A percentile compares a stretch with the other conserved stretches of the same genome.
Conservation (phyloP, 2,797 vertebrate species). For the Knipowitschia caucasica region DNA sequence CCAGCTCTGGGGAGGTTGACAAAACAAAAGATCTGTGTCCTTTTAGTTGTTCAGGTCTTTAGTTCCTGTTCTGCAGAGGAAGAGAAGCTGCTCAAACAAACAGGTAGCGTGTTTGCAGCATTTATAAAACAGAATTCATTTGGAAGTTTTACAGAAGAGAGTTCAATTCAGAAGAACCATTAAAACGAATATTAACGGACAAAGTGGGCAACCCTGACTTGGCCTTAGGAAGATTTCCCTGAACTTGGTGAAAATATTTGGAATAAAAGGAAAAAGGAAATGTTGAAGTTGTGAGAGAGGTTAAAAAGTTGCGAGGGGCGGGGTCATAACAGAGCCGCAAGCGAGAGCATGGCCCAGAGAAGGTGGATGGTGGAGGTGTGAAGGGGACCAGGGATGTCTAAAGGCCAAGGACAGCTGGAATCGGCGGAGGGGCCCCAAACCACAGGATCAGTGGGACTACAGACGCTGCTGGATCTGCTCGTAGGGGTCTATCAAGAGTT, state of each 20-base stretch:
- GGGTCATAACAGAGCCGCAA: not conserved
- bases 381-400: constrained; percentile 67
- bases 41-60: constrained; percentile 21
- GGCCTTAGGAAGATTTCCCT: not conserved
- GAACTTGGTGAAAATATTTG: too few species aligned
- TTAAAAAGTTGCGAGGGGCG: not conserved
- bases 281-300: not conserved
- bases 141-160: not conserved
- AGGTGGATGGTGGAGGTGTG: constrained; percentile 11
- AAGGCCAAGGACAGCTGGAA: constrained; percentile 57
- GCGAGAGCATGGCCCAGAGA: constrained; percentile 34
- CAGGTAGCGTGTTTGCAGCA: not conserved
- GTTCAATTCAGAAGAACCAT: not conserved
- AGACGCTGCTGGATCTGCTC: constrained; percentile 83
- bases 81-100: not conserved
- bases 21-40: constrained; percentile 37
- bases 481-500: constrained; percentile 85
- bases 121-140: not conserved
- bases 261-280: not conserved
- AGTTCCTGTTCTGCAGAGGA: constrained; percentile 28
- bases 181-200: constrained; percentile 14
- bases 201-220: not conserved
- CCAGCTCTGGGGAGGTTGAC: constrained; percentile 17
- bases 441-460: constrained; percentile 72
- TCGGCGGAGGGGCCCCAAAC: constrained; percentile 53